Percentiles rank a stretch among this genome's conserved stretches.
These are phyloP conservation scores for Himalopsyche japonica DNA, from an alignment of 2,888 invertebrate genomes.

Conservation along the genomic window DNA sequence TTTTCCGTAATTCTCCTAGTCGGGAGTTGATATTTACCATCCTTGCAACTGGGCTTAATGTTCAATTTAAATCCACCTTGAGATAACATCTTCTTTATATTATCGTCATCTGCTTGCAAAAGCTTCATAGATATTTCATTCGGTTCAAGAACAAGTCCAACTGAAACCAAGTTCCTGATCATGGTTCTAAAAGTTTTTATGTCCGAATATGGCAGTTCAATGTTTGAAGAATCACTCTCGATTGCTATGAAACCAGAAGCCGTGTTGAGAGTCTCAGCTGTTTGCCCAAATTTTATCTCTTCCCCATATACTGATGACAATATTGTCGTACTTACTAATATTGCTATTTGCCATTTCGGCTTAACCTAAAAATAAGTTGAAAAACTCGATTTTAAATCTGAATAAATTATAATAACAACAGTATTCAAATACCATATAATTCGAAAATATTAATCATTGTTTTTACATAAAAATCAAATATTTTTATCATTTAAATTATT, in stretches of 20 bases:
- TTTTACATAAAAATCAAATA: no score
- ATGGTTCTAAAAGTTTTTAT: slow-evolving; percentile 10
- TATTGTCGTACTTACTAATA: not conserved
- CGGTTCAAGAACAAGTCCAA: slow-evolving; percentile 25
- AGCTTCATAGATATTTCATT: slow-evolving; percentile 10
- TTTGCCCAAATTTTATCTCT: slow-evolving; percentile 16
- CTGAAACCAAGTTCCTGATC: slow-evolving; percentile 12
- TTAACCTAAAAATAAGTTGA: not conserved
- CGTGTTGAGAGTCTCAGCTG: slow-evolving; percentile 21
- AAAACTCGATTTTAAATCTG: no score
- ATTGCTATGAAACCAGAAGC: slow-evolving; percentile 22
- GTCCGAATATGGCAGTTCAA: slow-evolving; percentile 18
- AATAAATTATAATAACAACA: no score
- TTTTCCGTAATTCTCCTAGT: slow-evolving; percentile 15
- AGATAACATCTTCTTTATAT: slow-evolving; percentile 7
- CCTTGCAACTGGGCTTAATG: slow-evolving; percentile 14
- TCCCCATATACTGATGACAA: slow-evolving; percentile 1
- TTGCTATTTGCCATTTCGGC: not conserved
- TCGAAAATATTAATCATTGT: no score
- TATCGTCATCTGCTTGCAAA: slow-evolving; percentile 11
- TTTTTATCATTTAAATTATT: no score
- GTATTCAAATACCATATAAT: no score
- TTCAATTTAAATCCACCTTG: slow-evolving; percentile 16
- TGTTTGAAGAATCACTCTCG: slow-evolving; percentile 7
- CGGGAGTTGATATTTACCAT: slow-evolving; percentile 13